Evolutionary conservation across 2,797 vertebrate genomes (phyloP), one percentile per base, ranked within the genome.

Genomic region (Pantherophis vulpinus): DNA sequence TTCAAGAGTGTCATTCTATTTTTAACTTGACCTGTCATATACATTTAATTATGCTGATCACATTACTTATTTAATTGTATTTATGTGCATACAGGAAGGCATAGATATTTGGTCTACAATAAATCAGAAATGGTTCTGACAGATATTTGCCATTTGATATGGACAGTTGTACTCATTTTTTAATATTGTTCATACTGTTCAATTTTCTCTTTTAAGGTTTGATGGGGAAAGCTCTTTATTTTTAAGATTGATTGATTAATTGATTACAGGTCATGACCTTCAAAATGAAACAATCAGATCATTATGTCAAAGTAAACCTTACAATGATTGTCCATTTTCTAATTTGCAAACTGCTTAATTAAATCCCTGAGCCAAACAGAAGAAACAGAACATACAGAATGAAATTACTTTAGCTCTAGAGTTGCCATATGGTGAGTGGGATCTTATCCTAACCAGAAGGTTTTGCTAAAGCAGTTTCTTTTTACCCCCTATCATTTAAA

Each of bases 41-140:
- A 79, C 13, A 59, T 29, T 89, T 93, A 92, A 94, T 95, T 29
- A 47, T 32, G 88, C 95, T 93, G 88, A 54, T 93, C 92, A 55
- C 90, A 14, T 4, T 29, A 54, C 59, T 23, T 25, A 56, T 91
- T 93, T 95, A 90, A 95, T 37, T 89, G 61, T 51, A 11, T 74
- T 18, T 56, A 92, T 95, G 92, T 90, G 94, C 86, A 55, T 47
- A 86, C 63, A 93, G 87, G 27, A 87, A 90, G 88, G 92, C 92
- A 61, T 54, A 89, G 90, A 32, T 11, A 32, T 90, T 90, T 59
- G 12, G 11, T 42, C 58, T 47, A 74, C 9, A 83, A 12, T 86
- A 29, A 13, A n/a, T 91, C 47, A 63, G 32, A 89, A 91, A 3
- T 92, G 32, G 90, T 93, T 88, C 90, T 91, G 92, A 74, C n/a